phyloP scores from a whole-genome alignment of 2,797 vertebrate species.

The Chromis chromis region DNA sequence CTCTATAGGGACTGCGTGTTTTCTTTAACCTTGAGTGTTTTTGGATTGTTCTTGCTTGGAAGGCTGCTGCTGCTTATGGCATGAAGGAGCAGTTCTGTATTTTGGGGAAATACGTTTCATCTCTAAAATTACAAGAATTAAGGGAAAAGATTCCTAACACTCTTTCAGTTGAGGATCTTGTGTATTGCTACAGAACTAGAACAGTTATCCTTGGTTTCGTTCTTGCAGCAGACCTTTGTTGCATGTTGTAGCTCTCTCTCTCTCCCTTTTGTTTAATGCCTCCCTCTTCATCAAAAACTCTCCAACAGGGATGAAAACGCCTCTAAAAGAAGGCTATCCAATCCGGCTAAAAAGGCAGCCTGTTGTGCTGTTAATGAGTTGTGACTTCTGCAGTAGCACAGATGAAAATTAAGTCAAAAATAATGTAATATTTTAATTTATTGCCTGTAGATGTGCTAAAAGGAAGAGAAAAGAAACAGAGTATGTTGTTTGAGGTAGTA shows the following conservation, averaged over 20 bases:
- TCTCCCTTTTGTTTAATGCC: not conserved
- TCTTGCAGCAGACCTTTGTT: not conserved
- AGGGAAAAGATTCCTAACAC: not conserved
- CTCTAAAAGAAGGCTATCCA: too few relatives aligned
- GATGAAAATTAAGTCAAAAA: too few relatives aligned
- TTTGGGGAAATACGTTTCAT: conserved; percentile 9
- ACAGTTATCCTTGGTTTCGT: not conserved
- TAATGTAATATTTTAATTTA: too few relatives aligned
- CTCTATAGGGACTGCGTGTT: conserved; percentile 15
- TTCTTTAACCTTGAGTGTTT: conserved; percentile 62
- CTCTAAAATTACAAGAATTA: not conserved
- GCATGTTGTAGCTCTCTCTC: not conserved
- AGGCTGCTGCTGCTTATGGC: conserved; percentile 49
- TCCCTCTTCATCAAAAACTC: not conserved
- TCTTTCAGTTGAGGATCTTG: not conserved
- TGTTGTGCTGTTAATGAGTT: too few relatives aligned
- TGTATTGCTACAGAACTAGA: not conserved
- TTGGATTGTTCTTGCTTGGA: conserved; percentile 49
- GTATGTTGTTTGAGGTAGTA: too few relatives aligned
- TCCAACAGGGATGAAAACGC: too few relatives aligned
- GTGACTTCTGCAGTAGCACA: too few relatives aligned
- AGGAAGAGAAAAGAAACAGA: too few relatives aligned
- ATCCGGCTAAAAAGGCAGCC: too few relatives aligned
- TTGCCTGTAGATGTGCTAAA: too few relatives aligned
- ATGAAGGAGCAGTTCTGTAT: conserved; percentile 31